Evolutionary conservation across 2,113 vertebrate genomes (phyloP).

Genomic region (Grammomys dolichurus): DNA sequence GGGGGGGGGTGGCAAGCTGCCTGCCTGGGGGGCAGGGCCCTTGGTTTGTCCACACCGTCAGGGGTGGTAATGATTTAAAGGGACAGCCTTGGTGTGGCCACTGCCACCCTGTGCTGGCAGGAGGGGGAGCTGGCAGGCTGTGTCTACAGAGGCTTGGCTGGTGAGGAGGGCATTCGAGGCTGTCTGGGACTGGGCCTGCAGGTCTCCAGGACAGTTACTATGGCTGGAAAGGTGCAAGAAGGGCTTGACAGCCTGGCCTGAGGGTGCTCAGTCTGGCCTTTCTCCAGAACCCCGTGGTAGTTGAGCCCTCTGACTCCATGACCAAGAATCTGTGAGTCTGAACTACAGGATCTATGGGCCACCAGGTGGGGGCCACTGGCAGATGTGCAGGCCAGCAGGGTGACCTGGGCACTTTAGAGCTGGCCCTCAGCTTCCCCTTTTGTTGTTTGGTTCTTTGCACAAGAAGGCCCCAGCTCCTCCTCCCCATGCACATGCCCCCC

Average conservation of each 20-base stretch:
- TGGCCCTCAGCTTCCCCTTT: slow-evolving; percentile 75
- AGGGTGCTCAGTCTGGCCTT: slow-evolving; percentile 13
- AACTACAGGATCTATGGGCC: neutral
- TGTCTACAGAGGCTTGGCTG: slow-evolving; percentile 59
- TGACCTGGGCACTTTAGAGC: slow-evolving; percentile 36
- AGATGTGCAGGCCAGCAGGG: slow-evolving; percentile 12
- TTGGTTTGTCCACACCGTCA: slow-evolving; percentile 74
- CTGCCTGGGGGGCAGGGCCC: slow-evolving; percentile 77
- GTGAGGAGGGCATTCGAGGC: slow-evolving; percentile 66
- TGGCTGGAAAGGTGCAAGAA: slow-evolving; percentile 13
- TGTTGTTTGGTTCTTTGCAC: slow-evolving; percentile 80
- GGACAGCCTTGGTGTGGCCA: slow-evolving; percentile 75
- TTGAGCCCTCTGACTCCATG: slow-evolving; percentile 31
- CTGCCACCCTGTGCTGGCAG: slow-evolving; percentile 65
- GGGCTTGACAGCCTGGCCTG: slow-evolving; percentile 62
- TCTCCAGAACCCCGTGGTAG: slow-evolving; percentile 31
- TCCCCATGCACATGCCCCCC: slow-evolving; percentile 65
- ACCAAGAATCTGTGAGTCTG: slow-evolving; percentile 49
- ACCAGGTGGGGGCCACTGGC: slow-evolving; percentile 41
- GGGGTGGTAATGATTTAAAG: slow-evolving; percentile 83
- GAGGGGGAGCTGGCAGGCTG: slow-evolving; percentile 69
- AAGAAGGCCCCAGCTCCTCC: slow-evolving; percentile 78
- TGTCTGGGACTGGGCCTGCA: slow-evolving; percentile 50
- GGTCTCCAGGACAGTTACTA: slow-evolving; percentile 42
- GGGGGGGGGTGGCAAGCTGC: slow-evolving; percentile 57